Percentiles rank a stretch among this genome's conserved stretches.
Evolutionary conservation across 2,113 vertebrate genomes (phyloP).

Genomic region (Myocastor coypus): DNA sequence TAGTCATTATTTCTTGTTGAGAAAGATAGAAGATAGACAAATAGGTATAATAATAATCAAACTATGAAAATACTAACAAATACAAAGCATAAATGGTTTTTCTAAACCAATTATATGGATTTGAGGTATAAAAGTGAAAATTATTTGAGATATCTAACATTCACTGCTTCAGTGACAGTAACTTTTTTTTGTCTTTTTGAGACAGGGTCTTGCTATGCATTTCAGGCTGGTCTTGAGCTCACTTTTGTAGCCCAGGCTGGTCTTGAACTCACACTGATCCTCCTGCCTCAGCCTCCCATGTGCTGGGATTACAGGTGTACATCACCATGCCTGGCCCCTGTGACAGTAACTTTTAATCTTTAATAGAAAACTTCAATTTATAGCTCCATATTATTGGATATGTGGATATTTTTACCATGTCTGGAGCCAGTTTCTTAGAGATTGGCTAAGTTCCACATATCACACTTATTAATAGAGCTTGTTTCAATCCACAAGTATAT

Average conservation of each 20-base stretch:
- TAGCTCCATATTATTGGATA: not conserved
- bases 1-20: not conserved
- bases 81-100: not conserved
- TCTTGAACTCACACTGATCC: no score
- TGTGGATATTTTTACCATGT: not conserved
- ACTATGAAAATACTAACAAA: not conserved
- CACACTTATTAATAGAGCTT: not conserved
- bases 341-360: not conserved
- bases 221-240: no score
- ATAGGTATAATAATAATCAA: not conserved
- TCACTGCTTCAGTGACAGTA: not conserved
- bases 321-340: no score
- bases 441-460: not conserved
- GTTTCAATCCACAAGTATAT: not conserved
- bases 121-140: not conserved
- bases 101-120: not conserved
- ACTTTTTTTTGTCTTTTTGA: no score
- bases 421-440: not conserved
- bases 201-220: no score
- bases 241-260: no score
- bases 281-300: no score
- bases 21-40: not conserved
- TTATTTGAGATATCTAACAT: not conserved
- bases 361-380: not conserved
- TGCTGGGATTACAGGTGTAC: no score